Base-by-base conservation (phyloP, 2,888 invertebrate genomes). In the Oxystoma pomonae region DNA sequence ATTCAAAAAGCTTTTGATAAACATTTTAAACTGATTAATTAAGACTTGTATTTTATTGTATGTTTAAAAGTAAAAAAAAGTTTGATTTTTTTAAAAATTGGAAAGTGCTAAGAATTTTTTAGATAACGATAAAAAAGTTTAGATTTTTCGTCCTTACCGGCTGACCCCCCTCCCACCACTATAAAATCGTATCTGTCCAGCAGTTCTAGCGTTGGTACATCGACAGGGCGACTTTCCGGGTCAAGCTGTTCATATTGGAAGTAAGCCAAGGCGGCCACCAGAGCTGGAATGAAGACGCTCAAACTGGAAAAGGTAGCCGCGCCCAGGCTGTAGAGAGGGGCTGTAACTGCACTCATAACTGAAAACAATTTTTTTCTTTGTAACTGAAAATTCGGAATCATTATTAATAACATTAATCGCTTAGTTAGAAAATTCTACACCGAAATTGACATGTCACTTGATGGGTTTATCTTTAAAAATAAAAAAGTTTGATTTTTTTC, bases 191-290 rank as follows among this genome's bases (percentile, higher is more conserved):
- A 94, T 51, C 87, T 84, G 0, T 85, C 83, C 20, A 87, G 78
- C 58, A 94, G 78, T 22, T 85, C 81, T 17, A 86, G 86, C 5
- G 88, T 85, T 0, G 86, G 84, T 51, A 90, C 83, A 70, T 92
- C 87, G n/a, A 88, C 87, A 0, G 90, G 89, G 61, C 89, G 83
- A 0, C 90, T 90, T 77, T 94, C 94, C 0, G 92, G 92, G 77
- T 94, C 93, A 75, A 90, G 86, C 66, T 89, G 86, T 73, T 94
- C 94, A 77, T 89, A 92, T 76, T 93, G 91, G 78, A 92, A 94
- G 79, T 92, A 94, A 5, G 93, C 92, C 69, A 94, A 87, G 7
- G 92, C 90, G 0, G 93, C 92, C 62, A 92, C 89, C 67, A 95
- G 78, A 80, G 92, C 88, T 0, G 94, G 93, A 55, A 94, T 85